Evolutionary conservation across 1,140 invertebrate genomes (phyloP).

Genomic region (Drosophila ananassae): DNA sequence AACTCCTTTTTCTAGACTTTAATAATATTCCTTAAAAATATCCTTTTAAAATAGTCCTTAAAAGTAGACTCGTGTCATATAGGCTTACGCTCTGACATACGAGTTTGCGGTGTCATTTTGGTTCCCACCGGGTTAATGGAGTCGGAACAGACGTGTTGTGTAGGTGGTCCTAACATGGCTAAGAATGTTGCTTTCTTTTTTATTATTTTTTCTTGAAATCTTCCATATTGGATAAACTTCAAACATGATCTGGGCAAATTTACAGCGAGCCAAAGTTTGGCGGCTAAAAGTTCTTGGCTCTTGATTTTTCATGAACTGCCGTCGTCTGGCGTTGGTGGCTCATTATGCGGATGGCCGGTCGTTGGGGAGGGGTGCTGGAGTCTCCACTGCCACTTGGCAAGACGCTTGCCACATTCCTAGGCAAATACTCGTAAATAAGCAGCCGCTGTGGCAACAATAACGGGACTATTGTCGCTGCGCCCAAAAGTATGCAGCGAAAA

Average conservation of each 20-base stretch:
- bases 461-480: conserved; percentile 47
- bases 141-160: conserved; percentile 37
- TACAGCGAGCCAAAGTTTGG: conserved; percentile 49
- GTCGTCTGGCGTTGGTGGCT: conserved; percentile 63
- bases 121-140: conserved; percentile 50
- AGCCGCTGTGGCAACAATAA: conserved; percentile 43
- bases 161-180: conserved; percentile 36
- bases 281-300: conserved; percentile 63
- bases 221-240: conserved; percentile 36
- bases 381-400: conserved; percentile 55
- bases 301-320: conserved; percentile 75
- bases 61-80: not conserved
- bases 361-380: not conserved
- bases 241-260: conserved; percentile 49
- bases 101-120: conserved; percentile 42
- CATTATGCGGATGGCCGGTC: conserved; percentile 57
- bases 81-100: conserved; percentile 1
- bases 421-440: conserved; percentile 77
- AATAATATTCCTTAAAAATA: no score
- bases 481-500: conserved; percentile 60
- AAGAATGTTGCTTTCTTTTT: not conserved
- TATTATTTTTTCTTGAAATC: not conserved
- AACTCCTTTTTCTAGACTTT: no score
- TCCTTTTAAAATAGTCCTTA: not conserved
- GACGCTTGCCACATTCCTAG: conserved; percentile 69